Percentiles rank a stretch among this genome's conserved stretches.
phyloP scores from a whole-genome alignment of 1,140 invertebrate species.

The Cyrtorhinus lividipennis region DNA sequence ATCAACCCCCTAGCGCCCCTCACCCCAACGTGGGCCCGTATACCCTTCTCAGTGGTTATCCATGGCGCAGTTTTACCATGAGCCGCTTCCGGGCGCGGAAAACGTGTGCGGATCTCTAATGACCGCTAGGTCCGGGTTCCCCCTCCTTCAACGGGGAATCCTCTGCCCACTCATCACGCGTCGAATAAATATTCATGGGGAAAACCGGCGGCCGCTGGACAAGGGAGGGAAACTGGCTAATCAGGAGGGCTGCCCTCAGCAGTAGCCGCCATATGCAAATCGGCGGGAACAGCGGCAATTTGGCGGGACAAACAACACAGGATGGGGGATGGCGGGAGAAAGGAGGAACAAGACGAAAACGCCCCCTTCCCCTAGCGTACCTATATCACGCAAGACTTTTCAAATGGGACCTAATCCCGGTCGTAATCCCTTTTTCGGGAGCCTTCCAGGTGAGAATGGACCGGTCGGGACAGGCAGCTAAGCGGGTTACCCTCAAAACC shows the following conservation, averaged over 20 bases:
- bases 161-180: slow-evolving; percentile 5
- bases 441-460: background rate
- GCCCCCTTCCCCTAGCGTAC: background rate
- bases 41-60: background rate
- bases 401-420: background rate
- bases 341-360: background rate
- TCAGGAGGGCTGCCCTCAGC: background rate
- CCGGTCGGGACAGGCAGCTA: background rate
- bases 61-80: background rate
- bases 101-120: slow-evolving; percentile 4
- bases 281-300: slow-evolving; percentile 9
- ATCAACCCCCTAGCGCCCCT: background rate
- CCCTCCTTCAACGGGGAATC: background rate
- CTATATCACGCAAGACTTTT: background rate
- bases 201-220: background rate
- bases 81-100: background rate
- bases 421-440: background rate
- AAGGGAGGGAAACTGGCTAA: background rate
- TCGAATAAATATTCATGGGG: slow-evolving; percentile 11
- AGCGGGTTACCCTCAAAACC: background rate
- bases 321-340: background rate
- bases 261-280: slow-evolving; percentile 6
- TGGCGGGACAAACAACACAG: slow-evolving; percentile 3
- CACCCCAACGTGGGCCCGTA: too few species aligned
- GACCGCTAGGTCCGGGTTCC: background rate